Percentiles rank a stretch among this genome's conserved stretches.
Conservation (phyloP, 2,113 vertebrate species). For the Labeo catla region DNA sequence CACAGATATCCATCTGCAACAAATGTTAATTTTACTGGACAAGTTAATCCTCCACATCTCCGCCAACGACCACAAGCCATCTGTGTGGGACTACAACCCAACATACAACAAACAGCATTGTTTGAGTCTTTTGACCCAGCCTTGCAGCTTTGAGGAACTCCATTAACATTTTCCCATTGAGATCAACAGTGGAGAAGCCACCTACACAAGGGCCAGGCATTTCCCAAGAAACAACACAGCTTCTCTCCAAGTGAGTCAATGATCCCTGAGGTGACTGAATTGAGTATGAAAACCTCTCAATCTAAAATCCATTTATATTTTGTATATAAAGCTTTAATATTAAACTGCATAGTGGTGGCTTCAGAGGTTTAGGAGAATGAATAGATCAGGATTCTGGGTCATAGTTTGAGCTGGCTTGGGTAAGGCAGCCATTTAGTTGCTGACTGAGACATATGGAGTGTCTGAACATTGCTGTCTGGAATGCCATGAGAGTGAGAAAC, state of each 20-base stretch:
- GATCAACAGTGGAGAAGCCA: conserved; percentile 17
- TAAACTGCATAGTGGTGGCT: neutral
- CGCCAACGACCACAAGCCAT: conserved; percentile 39
- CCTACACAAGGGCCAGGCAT: conserved; percentile 6
- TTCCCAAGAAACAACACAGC: conserved; percentile 27
- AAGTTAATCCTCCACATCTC: conserved; percentile 13
- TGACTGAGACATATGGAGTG: neutral
- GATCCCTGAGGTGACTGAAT: neutral
- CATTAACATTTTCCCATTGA: conserved; percentile 46
- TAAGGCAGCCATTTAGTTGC: neutral
- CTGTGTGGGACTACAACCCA: conserved; percentile 40
- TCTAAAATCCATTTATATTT: neutral
- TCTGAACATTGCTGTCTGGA: neutral
- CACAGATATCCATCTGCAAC: conserved; percentile 9
- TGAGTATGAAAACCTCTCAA: neutral
- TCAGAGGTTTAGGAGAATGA: neutral
- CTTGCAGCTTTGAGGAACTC: conserved; percentile 24
- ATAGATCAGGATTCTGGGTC: neutral
- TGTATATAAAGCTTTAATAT: neutral
- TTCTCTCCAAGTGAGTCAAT: neutral
- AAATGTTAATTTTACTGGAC: conserved; percentile 12
- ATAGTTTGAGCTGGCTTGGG: neutral
- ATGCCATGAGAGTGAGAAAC: conserved; percentile 22
- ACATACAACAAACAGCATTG: conserved; percentile 51
- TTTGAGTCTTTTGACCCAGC: conserved; percentile 42